Evolutionary conservation across 2,113 vertebrate species (phyloP).

Genomic region (Pachyramphus minor): DNA sequence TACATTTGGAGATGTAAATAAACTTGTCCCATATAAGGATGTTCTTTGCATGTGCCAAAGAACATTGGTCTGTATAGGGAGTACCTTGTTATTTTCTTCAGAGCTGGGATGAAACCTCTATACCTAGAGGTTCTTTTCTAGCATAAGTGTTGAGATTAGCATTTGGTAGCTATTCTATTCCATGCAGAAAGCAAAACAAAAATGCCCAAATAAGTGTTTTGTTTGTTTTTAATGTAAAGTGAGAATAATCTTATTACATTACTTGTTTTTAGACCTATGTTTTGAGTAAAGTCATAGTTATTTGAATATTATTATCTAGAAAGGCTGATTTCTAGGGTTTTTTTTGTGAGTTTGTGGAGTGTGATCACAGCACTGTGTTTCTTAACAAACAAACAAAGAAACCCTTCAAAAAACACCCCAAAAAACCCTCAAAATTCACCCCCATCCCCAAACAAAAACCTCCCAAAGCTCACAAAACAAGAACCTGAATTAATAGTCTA

Average conservation of each 20-base stretch:
- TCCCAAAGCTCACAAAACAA: neutral
- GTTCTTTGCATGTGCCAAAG: neutral
- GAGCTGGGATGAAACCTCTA: neutral
- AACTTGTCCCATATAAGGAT: neutral
- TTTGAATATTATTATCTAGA: neutral
- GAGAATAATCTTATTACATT: neutral
- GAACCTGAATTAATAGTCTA: neutral
- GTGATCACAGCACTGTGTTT: neutral
- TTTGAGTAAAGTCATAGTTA: neutral
- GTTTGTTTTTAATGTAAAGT: neutral
- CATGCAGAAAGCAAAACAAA: neutral
- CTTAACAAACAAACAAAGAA: neutral
- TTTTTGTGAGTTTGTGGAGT: neutral
- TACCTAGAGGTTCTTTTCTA: neutral
- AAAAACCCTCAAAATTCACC: neutral
- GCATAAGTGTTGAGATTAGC: neutral
- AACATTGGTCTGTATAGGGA: neutral
- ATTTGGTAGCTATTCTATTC: neutral
- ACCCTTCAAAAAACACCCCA: neutral
- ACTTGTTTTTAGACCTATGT: neutral
- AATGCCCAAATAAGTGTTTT: fast-evolving
- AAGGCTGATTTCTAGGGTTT: neutral
- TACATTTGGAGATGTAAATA: neutral
- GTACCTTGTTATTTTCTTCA: neutral
- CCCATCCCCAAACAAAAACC: no score